Percentiles rank a stretch among this genome's conserved stretches.
phyloP scores from a whole-genome alignment of 2,888 invertebrate species.

The Chloromyia formosa region DNA sequence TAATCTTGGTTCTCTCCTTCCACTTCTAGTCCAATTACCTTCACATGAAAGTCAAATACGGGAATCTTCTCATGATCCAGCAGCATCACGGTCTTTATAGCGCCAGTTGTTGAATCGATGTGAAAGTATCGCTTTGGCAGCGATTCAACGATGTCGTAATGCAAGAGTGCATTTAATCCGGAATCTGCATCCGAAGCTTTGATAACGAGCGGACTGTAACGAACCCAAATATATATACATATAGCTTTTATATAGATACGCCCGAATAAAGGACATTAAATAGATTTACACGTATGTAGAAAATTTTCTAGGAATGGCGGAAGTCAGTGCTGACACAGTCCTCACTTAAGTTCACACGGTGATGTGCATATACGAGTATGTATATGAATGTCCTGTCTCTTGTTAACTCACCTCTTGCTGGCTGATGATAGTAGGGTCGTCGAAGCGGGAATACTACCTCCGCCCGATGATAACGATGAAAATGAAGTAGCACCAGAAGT shows the following conservation, averaged over 20 bases:
- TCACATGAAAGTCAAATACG: slow-evolving; percentile 81
- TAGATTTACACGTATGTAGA: slow-evolving; percentile 6
- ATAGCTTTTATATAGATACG: neutral
- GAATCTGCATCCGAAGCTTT: slow-evolving; percentile 86
- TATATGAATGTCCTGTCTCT: neutral
- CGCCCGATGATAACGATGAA: slow-evolving; percentile 21
- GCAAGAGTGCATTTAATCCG: slow-evolving; percentile 82
- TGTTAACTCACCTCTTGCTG: slow-evolving; percentile 32
- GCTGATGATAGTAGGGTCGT: slow-evolving; percentile 25
- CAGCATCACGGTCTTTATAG: slow-evolving; percentile 77
- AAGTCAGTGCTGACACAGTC: neutral
- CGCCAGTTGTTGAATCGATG: slow-evolving; percentile 88
- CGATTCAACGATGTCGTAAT: slow-evolving; percentile 85
- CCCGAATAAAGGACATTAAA: slow-evolving; percentile 17
- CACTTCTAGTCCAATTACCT: slow-evolving; percentile 63
- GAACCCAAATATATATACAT: neutral
- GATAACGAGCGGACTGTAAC: slow-evolving; percentile 80
- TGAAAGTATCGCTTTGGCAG: slow-evolving; percentile 81
- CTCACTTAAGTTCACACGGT: neutral
- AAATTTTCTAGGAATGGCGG: neutral
- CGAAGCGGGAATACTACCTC: neutral
- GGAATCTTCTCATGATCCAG: slow-evolving; percentile 82
- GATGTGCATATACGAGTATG: too few relatives aligned
- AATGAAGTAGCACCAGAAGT: slow-evolving; percentile 1
- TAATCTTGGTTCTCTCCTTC: neutral